Evolutionary conservation across 1,140 invertebrate genomes (phyloP).

Genomic region (Anagrus nilaparvatae): DNA sequence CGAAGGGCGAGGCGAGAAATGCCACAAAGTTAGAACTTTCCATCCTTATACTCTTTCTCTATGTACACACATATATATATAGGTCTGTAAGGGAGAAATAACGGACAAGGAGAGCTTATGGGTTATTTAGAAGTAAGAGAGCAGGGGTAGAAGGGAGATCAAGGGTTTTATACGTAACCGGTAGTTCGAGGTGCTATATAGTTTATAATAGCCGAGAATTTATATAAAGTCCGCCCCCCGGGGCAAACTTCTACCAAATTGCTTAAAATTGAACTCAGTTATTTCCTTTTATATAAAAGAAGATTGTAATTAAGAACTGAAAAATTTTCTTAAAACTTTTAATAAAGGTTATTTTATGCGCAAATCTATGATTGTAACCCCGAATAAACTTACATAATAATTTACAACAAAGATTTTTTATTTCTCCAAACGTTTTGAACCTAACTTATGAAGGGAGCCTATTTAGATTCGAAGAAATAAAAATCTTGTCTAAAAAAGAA

Average conservation of each 20-base stretch:
- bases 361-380: no score
- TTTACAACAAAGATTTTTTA: not conserved
- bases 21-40: slow-evolving; percentile 12
- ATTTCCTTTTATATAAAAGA: no score
- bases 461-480: no score
- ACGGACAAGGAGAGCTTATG: slow-evolving; percentile 32
- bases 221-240: slow-evolving; percentile 29
- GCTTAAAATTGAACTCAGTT: slow-evolving; percentile 41
- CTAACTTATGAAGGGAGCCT: not conserved
- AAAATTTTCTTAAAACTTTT: no score
- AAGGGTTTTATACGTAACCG: slow-evolving; percentile 32
- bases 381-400: not conserved
- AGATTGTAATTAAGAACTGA: no score
- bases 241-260: slow-evolving; percentile 41
- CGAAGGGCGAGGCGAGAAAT: not conserved
- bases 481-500: no score
- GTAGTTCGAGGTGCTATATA: slow-evolving; percentile 45
- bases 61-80: not conserved
- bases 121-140: slow-evolving; percentile 37
- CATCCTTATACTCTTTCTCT: not conserved
- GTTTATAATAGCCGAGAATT: slow-evolving; percentile 42
- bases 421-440: not conserved
- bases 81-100: slow-evolving; percentile 8
- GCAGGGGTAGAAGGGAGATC: slow-evolving; percentile 19
- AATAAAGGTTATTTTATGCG: no score